A percentile compares a stretch with the other conserved stretches of the same genome.
These are phyloP conservation scores for Ophthalmolycus amberensis DNA, from an alignment of 2,113 vertebrate species.

Conservation along the genomic window DNA sequence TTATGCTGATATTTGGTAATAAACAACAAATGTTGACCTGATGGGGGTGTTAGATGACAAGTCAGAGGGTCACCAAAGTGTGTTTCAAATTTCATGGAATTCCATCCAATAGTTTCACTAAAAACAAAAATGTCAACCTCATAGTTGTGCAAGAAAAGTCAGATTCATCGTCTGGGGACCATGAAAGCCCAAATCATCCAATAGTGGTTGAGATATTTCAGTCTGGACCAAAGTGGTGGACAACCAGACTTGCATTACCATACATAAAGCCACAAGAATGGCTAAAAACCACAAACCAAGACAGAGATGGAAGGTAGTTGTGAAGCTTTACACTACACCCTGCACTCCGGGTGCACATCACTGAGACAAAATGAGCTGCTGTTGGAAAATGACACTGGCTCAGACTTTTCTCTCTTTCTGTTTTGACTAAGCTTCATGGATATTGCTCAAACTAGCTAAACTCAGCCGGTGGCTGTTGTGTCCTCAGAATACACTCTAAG, in stretches of 20 bases:
- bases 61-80: not conserved
- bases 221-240: not conserved
- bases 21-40: not conserved
- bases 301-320: not conserved
- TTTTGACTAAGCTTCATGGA: constrained; percentile 29
- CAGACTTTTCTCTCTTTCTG: constrained; percentile 26
- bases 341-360: not conserved
- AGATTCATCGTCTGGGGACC: not conserved
- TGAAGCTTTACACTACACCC: not conserved
- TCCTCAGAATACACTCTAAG: constrained; percentile 56
- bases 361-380: constrained; percentile 11
- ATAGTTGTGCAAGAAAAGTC: not conserved
- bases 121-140: not conserved
- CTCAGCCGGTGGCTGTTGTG: constrained; percentile 36
- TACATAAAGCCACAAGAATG: not conserved
- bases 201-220: not conserved
- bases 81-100: not conserved
- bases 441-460: constrained; percentile 26
- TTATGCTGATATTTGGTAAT: not conserved
- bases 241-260: not conserved
- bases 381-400: constrained; percentile 13
- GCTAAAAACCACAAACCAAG: not conserved
- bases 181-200: not conserved
- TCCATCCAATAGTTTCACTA: not conserved
- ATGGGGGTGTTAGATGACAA: not conserved